Evolutionary conservation across 2,888 invertebrate species (phyloP).

Genomic region (Catocala sponsa): DNA sequence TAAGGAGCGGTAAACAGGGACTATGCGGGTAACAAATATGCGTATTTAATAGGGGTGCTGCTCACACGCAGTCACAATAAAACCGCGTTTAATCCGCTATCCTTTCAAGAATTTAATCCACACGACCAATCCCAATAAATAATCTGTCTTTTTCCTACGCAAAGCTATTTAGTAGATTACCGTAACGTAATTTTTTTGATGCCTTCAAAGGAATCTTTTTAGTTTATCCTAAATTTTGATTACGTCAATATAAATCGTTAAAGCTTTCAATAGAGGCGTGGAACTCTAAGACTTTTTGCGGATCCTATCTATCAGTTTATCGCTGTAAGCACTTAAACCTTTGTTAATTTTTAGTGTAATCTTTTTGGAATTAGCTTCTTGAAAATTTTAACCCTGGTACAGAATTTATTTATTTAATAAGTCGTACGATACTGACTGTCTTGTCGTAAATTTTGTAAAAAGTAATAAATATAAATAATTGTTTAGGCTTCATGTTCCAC

Average conservation of each 20-base stretch:
- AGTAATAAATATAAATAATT: no score
- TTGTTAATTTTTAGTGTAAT: not conserved
- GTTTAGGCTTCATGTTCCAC: no score
- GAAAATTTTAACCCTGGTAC: no score
- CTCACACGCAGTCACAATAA: conserved; percentile 31
- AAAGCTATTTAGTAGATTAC: conserved; percentile 17
- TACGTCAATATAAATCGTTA: conserved; percentile 16
- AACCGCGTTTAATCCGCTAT: conserved; percentile 33
- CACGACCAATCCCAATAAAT: conserved; percentile 13
- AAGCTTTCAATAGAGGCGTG: conserved; percentile 14
- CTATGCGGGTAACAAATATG: conserved; percentile 24
- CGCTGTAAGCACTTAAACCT: not conserved
- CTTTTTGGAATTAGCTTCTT: no score
- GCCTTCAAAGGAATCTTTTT: conserved; percentile 4
- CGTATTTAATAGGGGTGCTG: conserved; percentile 24
- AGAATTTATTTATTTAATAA: no score
- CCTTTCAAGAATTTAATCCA: conserved; percentile 25
- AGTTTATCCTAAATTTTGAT: conserved; percentile 20
- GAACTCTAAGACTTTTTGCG: conserved; percentile 4
- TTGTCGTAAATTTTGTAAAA: no score
- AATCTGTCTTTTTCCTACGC: conserved; percentile 16
- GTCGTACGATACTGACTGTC: no score
- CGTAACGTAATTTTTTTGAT: conserved; percentile 7
- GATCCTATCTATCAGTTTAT: conserved; percentile 4
- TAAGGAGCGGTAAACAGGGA: conserved; percentile 25